These are phyloP conservation scores for Dolichomitus sp. DNA, from an alignment of 2,888 invertebrate genomes.

Conservation along the genomic window DNA sequence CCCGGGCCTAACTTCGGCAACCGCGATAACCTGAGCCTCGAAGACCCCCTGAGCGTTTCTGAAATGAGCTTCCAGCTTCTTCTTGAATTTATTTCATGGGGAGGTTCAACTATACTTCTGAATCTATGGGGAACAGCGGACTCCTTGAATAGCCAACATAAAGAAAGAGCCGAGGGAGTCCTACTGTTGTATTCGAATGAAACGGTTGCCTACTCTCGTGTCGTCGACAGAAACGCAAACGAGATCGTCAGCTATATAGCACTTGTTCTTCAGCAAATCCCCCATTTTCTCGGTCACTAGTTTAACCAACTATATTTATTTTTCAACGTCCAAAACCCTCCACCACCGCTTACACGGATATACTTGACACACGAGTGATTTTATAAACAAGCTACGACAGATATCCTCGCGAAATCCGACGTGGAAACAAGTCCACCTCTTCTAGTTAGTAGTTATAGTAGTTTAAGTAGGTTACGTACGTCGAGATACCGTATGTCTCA, in stretches of 20 bases:
- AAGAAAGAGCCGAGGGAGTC: neutral
- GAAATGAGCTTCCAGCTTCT: slow-evolving; percentile 2
- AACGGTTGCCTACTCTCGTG: neutral
- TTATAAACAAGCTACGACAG: slow-evolving; percentile 56
- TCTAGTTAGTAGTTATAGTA: slow-evolving; percentile 37
- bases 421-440: slow-evolving; percentile 48
- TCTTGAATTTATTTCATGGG: neutral
- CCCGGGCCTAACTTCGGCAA: slow-evolving; percentile 18
- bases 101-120: neutral
- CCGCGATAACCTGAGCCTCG: neutral
- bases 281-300: neutral
- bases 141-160: neutral
- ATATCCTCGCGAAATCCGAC: slow-evolving; percentile 57
- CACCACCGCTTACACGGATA: neutral
- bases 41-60: neutral
- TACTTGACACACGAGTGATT: slow-evolving; percentile 42
- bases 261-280: neutral
- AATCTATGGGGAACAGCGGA: slow-evolving; percentile 1
- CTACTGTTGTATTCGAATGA: neutral
- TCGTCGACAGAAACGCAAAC: slow-evolving; percentile 12
- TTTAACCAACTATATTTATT: neutral
- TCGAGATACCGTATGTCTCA: slow-evolving; percentile 56
- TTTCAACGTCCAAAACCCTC: neutral
- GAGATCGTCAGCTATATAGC: neutral
- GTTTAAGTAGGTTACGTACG: slow-evolving; percentile 59